Conservation (phyloP, 2,888 invertebrate species). For the Sesamia inferens region DNA sequence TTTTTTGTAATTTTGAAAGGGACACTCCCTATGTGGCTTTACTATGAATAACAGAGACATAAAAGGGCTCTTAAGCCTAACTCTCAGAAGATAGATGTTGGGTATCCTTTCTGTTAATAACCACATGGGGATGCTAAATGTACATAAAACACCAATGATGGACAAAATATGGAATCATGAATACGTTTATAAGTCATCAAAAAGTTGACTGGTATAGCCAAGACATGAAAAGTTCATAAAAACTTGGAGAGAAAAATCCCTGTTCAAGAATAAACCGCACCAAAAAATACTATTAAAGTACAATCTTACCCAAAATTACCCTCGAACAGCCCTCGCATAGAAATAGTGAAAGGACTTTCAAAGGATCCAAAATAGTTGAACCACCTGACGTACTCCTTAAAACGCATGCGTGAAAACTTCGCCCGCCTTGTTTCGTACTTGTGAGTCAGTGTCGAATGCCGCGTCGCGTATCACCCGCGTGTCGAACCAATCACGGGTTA, state of each 20-base stretch:
- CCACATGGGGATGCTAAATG: not conserved
- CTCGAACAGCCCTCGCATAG: conserved; percentile 24
- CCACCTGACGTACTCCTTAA: conserved; percentile 65
- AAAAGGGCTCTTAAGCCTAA: not conserved
- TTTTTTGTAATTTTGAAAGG: not conserved
- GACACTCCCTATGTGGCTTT: not conserved
- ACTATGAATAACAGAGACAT: not conserved
- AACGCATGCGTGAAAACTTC: conserved; percentile 82
- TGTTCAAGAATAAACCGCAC: conserved; percentile 5
- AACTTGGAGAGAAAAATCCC: not conserved
- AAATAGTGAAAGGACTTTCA: conserved; percentile 67
- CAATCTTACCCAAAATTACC: conserved; percentile 21
- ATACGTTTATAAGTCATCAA: not conserved
- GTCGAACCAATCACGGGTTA: conserved; percentile 43
- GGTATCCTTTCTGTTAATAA: not conserved
- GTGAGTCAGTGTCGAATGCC: conserved; percentile 75
- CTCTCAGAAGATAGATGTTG: too few species aligned
- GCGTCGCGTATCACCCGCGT: conserved; percentile 65
- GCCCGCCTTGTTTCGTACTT: conserved; percentile 70
- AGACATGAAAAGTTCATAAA: not conserved
- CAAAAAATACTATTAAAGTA: conserved; percentile 19
- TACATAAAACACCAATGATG: not conserved
- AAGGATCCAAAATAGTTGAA: conserved; percentile 73
- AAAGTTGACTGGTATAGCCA: not conserved
- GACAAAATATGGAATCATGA: not conserved